A percentile compares a stretch with the other conserved stretches of the same genome.
Evolutionary conservation across 37 sponge, comb jelly and placozoan species (phyloP).

Genomic region (Mnemiopsis leidyi): DNA sequence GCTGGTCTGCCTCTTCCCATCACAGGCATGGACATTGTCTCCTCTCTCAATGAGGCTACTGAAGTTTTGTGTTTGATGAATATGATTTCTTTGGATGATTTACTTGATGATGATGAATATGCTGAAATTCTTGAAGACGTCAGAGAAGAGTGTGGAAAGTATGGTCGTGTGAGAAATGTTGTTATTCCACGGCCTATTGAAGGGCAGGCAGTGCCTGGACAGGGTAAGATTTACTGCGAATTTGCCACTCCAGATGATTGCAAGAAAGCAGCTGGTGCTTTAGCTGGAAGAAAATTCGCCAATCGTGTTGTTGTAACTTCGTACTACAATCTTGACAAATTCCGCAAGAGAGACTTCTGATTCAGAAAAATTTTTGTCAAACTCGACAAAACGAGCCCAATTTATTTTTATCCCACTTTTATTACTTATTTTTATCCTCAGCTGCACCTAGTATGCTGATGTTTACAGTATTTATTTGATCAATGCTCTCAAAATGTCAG

Average conservation of each 20-base stretch:
- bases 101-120: constrained; percentile 96
- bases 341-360: constrained; percentile 77
- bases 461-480: neutral
- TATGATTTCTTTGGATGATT: constrained; percentile 93
- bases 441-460: neutral
- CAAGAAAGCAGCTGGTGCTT: constrained; percentile 74
- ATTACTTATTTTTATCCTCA: constrained; percentile 55
- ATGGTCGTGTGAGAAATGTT: constrained; percentile 81
- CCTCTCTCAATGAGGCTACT: constrained; percentile 41
- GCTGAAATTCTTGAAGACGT: constrained; percentile 99
- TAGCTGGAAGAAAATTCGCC: constrained; percentile 98
- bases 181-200: constrained; percentile 91
- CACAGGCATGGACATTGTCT: constrained; percentile 28
- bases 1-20: constrained; percentile 22
- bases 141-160: constrained; percentile 86
- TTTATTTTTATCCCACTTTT: constrained; percentile 38
- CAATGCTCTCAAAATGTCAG: neutral
- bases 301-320: constrained; percentile 96
- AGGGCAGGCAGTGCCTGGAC: constrained; percentile 82
- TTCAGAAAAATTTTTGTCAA: constrained; percentile 19
- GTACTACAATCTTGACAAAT: constrained; percentile 83
- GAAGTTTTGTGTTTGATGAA: constrained; percentile 93
- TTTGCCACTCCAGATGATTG: constrained; percentile 75
- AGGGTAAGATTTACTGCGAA: constrained; percentile 96
- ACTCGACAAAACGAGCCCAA: neutral